These are phyloP conservation scores for Muscidifurax raptorellus DNA, from an alignment of 1,140 invertebrate species.

Conservation along the genomic window DNA sequence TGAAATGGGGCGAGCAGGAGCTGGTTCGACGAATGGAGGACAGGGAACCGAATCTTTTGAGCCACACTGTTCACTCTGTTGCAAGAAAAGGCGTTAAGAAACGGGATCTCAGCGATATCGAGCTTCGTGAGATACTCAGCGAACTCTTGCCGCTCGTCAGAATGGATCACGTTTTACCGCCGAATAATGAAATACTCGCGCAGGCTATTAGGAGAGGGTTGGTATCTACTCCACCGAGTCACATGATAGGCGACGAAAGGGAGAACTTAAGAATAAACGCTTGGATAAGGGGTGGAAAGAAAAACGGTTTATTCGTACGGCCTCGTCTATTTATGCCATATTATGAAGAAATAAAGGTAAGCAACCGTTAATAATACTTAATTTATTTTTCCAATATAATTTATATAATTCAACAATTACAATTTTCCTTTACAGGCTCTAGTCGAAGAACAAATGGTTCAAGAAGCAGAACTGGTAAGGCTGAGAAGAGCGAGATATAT, in stretches of 20 bases:
- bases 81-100: slow-evolving; percentile 90
- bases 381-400: slow-evolving; percentile 30
- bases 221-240: slow-evolving; percentile 89
- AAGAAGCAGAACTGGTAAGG: slow-evolving; percentile 86
- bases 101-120: slow-evolving; percentile 89
- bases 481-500: slow-evolving; percentile 82
- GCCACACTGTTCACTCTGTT: slow-evolving; percentile 93
- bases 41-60: slow-evolving; percentile 92
- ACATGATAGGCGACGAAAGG: slow-evolving; percentile 87
- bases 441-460: slow-evolving; percentile 88
- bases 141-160: slow-evolving; percentile 89
- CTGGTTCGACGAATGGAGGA: slow-evolving; percentile 89
- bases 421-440: slow-evolving; percentile 78
- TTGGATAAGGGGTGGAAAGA: slow-evolving; percentile 88
- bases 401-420: slow-evolving; percentile 13
- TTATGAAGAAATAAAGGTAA: slow-evolving; percentile 93
- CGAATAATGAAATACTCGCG: slow-evolving; percentile 87
- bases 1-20: slow-evolving; percentile 94
- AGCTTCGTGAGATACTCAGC: slow-evolving; percentile 90
- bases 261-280: slow-evolving; percentile 86
- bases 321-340: slow-evolving; percentile 95
- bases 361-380: slow-evolving; percentile 34
- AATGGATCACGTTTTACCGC: slow-evolving; percentile 92
- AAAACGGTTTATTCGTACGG: slow-evolving; percentile 88
- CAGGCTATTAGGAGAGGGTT: slow-evolving; percentile 89